Evolutionary conservation across 2,888 invertebrate genomes (phyloP).

Genomic region (Ennomos erosarius): DNA sequence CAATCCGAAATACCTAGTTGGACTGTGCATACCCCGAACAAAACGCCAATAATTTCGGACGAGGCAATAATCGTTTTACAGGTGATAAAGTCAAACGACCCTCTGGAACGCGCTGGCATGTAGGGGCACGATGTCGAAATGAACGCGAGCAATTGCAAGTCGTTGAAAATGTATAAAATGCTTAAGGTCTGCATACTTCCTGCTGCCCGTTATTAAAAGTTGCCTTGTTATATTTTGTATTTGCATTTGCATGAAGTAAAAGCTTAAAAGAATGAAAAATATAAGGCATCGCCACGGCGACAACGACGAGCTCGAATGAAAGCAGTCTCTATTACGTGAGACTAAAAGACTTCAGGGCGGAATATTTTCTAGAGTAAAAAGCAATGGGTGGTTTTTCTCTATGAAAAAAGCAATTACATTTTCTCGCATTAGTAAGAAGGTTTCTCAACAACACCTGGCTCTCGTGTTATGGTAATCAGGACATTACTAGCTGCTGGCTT

Average conservation of each 20-base stretch:
- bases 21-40: conserved; percentile 13
- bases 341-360: no score
- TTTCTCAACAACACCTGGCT: no score
- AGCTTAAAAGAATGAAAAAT: no score
- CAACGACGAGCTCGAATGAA: conserved; percentile 11
- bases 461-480: background rate
- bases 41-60: conserved; percentile 16
- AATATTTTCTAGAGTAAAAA: no score
- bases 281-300: no score
- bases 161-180: background rate
- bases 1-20: conserved; percentile 2
- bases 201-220: no score
- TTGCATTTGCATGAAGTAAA: no score
- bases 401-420: no score
- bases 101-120: background rate
- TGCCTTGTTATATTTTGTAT: no score
- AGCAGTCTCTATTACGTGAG: conserved; percentile 27
- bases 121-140: background rate
- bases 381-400: no score
- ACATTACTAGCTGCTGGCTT: conserved; percentile 7
- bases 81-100: conserved; percentile 25
- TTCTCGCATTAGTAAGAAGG: no score
- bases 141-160: conserved; percentile 4
- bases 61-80: conserved; percentile 22
- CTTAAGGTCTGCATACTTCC: no score